Evolutionary conservation across 2,113 vertebrate species (phyloP).

Genomic region (Cariama cristata): DNA sequence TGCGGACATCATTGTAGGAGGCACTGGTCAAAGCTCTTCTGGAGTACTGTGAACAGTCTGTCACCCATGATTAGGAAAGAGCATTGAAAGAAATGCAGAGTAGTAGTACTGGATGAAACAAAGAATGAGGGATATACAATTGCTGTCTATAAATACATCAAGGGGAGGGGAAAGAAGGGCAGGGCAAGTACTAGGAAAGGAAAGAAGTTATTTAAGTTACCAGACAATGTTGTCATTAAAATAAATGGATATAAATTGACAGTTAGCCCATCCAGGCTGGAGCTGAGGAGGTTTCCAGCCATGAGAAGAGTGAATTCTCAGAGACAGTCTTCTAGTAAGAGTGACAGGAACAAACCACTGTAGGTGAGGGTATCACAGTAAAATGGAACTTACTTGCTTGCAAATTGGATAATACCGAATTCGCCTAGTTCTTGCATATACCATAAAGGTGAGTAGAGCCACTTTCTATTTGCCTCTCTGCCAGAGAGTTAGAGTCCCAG

Average conservation of each 20-base stretch:
- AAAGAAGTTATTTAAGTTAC: conserved; percentile 63
- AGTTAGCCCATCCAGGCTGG: not conserved
- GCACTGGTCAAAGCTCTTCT: not conserved
- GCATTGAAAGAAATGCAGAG: not conserved
- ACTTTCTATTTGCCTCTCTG: not conserved
- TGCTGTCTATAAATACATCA: conserved; percentile 63
- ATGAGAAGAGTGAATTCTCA: not conserved
- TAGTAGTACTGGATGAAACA: not conserved
- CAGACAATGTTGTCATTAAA: conserved; percentile 65
- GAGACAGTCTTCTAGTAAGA: not conserved
- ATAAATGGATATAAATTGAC: conserved; percentile 65
- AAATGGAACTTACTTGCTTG: not conserved
- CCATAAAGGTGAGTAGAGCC: conserved; percentile 11
- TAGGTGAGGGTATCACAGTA: not conserved
- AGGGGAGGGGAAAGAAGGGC: conserved; percentile 52
- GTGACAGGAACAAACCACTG: not conserved
- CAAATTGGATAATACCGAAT: not conserved
- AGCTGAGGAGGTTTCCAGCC: not conserved
- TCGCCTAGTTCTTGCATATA: not conserved
- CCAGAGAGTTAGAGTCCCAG: not conserved
- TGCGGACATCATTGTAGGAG: not conserved
- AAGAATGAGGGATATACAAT: conserved; percentile 34
- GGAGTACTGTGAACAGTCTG: not conserved
- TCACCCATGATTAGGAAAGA: not conserved
- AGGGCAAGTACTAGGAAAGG: conserved; percentile 56